A percentile compares a stretch with the other conserved stretches of the same genome.
These are phyloP conservation scores for Scrobipalpa atriplicella DNA, from an alignment of 2,888 invertebrate genomes.

Conservation along the genomic window DNA sequence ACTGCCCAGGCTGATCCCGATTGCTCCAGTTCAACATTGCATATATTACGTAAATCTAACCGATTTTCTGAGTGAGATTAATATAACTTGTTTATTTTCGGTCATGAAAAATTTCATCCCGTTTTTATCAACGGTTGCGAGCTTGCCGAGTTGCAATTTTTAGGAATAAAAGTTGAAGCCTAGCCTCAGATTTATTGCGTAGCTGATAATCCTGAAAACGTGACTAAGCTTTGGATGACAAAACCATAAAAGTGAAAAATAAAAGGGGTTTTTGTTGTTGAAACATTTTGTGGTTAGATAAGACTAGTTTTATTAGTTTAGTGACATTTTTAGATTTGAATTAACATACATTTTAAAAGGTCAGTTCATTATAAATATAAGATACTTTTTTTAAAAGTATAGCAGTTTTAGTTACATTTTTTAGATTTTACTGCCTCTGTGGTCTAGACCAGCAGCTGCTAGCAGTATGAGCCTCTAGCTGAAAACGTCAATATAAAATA, in stretches of 20 bases:
- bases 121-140: neutral
- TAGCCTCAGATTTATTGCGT: slow-evolving; percentile 17
- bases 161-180: slow-evolving; percentile 17
- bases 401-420: no score
- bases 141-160: neutral
- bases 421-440: no score
- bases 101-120: neutral
- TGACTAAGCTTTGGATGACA: slow-evolving; percentile 19
- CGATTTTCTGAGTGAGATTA: neutral
- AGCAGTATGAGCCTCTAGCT: no score
- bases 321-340: neutral
- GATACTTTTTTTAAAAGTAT: no score
- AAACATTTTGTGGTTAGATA: neutral
- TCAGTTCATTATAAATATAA: no score
- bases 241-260: slow-evolving; percentile 9
- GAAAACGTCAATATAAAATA: no score
- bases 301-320: slow-evolving; percentile 3
- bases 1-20: no score
- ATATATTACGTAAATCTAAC: neutral
- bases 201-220: slow-evolving; percentile 14
- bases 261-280: slow-evolving; percentile 6
- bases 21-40: neutral
- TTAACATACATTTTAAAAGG: neutral
- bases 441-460: no score
- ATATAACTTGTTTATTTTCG: neutral